Base-by-base conservation (phyloP, 1,140 invertebrate genomes). In the Caenorhabditis remanei region DNA sequence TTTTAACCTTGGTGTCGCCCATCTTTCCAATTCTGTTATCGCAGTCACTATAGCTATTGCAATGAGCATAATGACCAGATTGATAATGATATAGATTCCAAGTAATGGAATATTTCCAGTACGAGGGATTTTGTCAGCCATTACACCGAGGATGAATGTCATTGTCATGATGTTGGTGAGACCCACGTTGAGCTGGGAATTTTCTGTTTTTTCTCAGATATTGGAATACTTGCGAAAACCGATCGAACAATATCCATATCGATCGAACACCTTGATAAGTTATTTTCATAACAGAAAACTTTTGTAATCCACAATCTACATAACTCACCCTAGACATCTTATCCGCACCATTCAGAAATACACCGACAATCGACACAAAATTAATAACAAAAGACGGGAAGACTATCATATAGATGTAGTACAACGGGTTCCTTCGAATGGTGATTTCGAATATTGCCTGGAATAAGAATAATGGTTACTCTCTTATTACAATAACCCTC, bases 51-150 rank as follows among this genome's bases (percentile, higher is more conserved):
- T 79, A 2, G 46, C 71, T 53, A 79, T 79, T n/a, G 71, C 71
- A 79, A 79, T 79, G 4, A 79, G n/a, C 43, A 79, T 79, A 79
- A 79, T 50, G 7, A 79, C 71, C 13, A 79, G n/a, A 53, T 79
- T 48, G 11, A 53, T 32, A n/a, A 79, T 50, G 19, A 79, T 79
- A 24, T 48, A 79, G 19, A 79, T 41, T 24, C 71, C 71, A 0
- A 79, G 9, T 13, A 79, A 13, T 24, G 71, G 71, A 24, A 79
- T 79, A 43, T 24, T 79, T 53, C 71, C 71, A 50, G 71, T 79
- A 11, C 61, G 24, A 11, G 61, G 61, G 32, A 63, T 63, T 14
- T 63, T 63, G 14, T 63, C 61, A 63, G 61, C 61, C 61, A 63
- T 63, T 14, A 63, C 61, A 13, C 61, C 61, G 2, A 63, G 24